phyloP scores from a whole-genome alignment of 2,113 vertebrate species.

The Pseudorectes ferrugineus region DNA sequence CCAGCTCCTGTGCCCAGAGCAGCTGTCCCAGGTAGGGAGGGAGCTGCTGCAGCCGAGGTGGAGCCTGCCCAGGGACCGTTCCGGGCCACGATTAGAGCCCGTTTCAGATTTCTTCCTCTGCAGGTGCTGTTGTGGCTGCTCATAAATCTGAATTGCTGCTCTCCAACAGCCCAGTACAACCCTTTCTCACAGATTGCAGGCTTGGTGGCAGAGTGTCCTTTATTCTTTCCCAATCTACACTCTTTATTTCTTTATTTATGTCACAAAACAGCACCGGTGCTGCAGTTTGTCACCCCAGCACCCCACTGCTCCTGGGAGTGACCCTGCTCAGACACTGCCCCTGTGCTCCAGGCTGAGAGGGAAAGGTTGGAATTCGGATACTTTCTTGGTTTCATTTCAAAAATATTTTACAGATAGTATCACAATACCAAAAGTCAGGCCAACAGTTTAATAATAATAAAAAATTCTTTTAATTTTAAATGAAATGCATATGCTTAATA shows the following conservation, averaged over 20 bases:
- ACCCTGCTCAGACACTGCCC: neutral
- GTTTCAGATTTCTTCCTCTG: neutral
- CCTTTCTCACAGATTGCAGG: neutral
- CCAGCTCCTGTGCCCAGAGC: neutral
- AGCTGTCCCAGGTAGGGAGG: neutral
- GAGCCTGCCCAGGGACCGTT: neutral
- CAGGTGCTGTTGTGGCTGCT: conserved; percentile 5
- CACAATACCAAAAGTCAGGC: neutral
- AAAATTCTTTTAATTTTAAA: conserved; percentile 24
- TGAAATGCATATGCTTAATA: conserved; percentile 31
- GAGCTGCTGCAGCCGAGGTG: neutral
- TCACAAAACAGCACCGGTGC: neutral
- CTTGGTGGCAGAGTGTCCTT: neutral
- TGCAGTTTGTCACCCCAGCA: neutral
- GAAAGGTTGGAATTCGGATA: neutral
- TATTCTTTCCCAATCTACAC: neutral
- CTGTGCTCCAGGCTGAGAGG: neutral
- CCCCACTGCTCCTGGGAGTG: neutral
- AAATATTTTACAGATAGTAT: conserved; percentile 27
- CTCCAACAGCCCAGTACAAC: neutral
- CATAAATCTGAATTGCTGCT: neutral
- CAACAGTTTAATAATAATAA: conserved; percentile 1
- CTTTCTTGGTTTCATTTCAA: conserved; percentile 4
- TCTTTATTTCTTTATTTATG: neutral
- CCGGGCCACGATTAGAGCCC: neutral